Conservation (phyloP, 2,888 invertebrate species). For the Papilio demoleus region DNA sequence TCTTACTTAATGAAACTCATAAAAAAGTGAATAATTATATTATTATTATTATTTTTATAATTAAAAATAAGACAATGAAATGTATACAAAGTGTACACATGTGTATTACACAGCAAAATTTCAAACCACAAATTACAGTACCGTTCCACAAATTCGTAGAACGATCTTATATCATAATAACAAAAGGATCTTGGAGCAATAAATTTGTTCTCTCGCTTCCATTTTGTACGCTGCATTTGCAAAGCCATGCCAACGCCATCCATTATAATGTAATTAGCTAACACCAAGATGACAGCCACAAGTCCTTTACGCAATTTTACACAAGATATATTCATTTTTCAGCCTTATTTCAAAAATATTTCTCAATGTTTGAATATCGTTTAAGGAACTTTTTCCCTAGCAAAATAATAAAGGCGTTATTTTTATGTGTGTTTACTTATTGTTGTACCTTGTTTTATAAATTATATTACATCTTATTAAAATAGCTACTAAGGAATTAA, state of each 20-base stretch:
- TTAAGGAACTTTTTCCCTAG: constrained; percentile 4
- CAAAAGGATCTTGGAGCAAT: constrained; percentile 12
- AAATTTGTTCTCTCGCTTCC: constrained; percentile 26
- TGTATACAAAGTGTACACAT: too few species aligned
- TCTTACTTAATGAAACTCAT: too few species aligned
- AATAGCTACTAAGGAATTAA: too few species aligned
- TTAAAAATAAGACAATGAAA: not conserved
- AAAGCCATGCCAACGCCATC: constrained; percentile 44
- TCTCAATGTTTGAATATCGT: not conserved
- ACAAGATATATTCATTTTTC: constrained; percentile 26
- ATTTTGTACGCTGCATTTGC: constrained; percentile 25
- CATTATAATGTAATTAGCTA: constrained; percentile 57
- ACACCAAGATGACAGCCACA: constrained; percentile 33
- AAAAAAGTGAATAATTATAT: too few species aligned
- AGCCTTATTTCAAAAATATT: constrained; percentile 23
- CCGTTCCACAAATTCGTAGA: constrained; percentile 1
- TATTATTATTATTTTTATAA: too few species aligned
- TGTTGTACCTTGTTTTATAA: too few species aligned
- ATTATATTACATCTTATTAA: too few species aligned
- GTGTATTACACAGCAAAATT: not conserved
- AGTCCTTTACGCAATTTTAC: constrained; percentile 28
- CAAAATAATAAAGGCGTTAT: not conserved
- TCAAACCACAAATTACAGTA: not conserved
- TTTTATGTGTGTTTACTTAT: not conserved
- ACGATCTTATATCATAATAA: constrained; percentile 12